These are phyloP conservation scores for Acanthopagrus latus DNA, from an alignment of 2,797 vertebrate species.

Conservation along the genomic window DNA sequence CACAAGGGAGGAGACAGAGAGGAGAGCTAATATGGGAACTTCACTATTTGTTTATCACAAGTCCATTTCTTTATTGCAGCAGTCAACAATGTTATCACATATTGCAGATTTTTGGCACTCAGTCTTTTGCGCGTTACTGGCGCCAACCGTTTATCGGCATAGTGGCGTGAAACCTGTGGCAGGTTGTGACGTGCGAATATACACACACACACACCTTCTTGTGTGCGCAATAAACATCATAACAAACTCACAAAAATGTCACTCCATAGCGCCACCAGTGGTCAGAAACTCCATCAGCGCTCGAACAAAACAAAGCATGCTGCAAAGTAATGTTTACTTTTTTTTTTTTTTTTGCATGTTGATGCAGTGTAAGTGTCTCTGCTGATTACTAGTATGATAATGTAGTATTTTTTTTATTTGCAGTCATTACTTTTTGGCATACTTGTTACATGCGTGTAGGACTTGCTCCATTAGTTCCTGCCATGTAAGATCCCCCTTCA, in stretches of 20 bases:
- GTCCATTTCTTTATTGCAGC: too few relatives aligned
- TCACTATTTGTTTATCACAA: too few relatives aligned
- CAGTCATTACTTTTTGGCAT: neutral
- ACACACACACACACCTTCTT: neutral
- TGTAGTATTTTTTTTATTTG: neutral
- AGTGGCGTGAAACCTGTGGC: neutral
- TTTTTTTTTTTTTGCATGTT: neutral
- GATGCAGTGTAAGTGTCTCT: neutral
- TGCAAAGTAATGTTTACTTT: neutral
- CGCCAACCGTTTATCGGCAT: conserved; percentile 3
- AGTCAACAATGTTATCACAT: too few relatives aligned
- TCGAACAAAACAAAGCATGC: neutral
- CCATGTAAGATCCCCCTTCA: neutral
- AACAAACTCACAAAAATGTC: neutral
- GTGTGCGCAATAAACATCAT: neutral
- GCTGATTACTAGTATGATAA: neutral
- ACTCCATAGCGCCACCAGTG: neutral
- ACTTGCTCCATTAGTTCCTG: neutral
- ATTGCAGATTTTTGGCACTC: too few relatives aligned
- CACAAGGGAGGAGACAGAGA: too few relatives aligned
- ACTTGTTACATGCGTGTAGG: neutral
- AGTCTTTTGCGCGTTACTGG: neutral
- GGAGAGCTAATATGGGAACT: too few relatives aligned
- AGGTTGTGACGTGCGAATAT: neutral
- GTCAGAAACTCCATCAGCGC: neutral